phyloP scores from a whole-genome alignment of 2,797 vertebrate species.

The Mormyrops attenuatus region DNA sequence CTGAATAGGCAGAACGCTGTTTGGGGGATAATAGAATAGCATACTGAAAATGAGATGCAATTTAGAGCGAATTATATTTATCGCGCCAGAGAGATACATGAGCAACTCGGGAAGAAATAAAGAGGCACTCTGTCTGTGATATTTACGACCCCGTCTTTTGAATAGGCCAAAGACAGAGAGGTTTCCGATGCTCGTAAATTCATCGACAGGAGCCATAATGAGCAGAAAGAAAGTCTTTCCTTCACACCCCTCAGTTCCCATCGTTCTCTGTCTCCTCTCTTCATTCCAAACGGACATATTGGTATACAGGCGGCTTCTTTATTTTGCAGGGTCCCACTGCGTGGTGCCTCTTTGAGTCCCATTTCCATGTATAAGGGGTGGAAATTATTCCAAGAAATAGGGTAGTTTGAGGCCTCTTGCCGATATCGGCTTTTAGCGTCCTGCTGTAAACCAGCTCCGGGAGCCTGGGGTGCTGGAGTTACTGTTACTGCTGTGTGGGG shows the following conservation, averaged over 20 bases:
- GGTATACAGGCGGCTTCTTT: conserved; percentile 8
- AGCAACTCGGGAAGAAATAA: background rate
- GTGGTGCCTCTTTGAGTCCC: conserved; percentile 16
- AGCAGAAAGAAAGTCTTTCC: conserved; percentile 1
- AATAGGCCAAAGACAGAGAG: conserved; percentile 12
- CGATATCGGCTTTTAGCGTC: background rate
- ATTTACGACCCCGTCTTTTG: conserved; percentile 23
- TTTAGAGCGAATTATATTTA: conserved; percentile 48
- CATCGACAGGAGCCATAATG: conserved; percentile 16
- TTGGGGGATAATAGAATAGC: conserved; percentile 32
- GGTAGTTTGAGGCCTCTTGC: background rate
- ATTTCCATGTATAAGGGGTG: conserved; percentile 3
- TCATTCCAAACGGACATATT: conserved; percentile 12
- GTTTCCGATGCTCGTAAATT: conserved; percentile 13
- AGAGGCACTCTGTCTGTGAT: conserved; percentile 15
- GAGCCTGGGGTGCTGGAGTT: background rate
- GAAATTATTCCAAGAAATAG: conserved; percentile 17
- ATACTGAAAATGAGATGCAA: conserved; percentile 46
- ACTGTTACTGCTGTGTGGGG: background rate
- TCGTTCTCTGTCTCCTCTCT: background rate
- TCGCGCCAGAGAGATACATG: background rate
- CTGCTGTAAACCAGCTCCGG: background rate
- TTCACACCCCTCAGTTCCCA: background rate
- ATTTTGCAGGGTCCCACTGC: background rate
- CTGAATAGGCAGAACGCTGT: conserved; percentile 46